phyloP scores from a whole-genome alignment of 2,113 vertebrate species.

The Takifugu bimaculatus region DNA sequence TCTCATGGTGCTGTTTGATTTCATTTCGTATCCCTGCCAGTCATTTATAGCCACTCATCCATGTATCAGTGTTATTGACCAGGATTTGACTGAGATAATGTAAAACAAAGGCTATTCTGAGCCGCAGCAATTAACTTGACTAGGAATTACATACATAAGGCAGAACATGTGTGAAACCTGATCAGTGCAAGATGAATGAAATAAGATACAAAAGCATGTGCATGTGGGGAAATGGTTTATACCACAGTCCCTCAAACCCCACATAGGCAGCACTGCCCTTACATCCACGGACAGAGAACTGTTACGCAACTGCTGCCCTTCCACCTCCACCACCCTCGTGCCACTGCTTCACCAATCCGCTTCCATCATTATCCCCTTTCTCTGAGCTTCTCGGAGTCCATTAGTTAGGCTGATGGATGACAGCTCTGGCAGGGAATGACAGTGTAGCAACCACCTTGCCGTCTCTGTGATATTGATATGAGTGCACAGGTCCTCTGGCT shows the following conservation, averaged over 20 bases:
- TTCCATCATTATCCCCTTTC: not conserved
- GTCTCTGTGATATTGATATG: constrained; percentile 42
- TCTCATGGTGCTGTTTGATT: constrained; percentile 33
- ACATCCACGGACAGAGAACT: constrained; percentile 9
- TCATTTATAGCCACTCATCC: constrained; percentile 26
- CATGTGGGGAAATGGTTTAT: too few relatives aligned
- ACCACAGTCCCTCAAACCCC: not conserved
- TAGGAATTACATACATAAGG: too few relatives aligned
- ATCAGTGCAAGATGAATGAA: too few relatives aligned
- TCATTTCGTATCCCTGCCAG: constrained; percentile 19
- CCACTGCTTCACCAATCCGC: constrained; percentile 1
- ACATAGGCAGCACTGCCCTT: constrained; percentile 3
- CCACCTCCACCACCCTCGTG: constrained; percentile 6
- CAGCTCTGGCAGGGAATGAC: constrained; percentile 39
- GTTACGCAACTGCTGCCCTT: constrained; percentile 17
- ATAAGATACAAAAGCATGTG: too few relatives aligned
- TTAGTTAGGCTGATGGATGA: constrained; percentile 63
- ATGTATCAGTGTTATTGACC: constrained; percentile 26
- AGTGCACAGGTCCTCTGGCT: constrained; percentile 20
- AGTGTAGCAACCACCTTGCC: constrained; percentile 42
- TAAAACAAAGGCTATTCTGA: constrained; percentile 15
- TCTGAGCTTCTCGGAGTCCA: constrained; percentile 34
- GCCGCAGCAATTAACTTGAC: not conserved
- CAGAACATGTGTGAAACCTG: too few relatives aligned
- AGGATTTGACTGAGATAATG: constrained; percentile 15